phyloP scores from a whole-genome alignment of 2,113 vertebrate genomes.

The Thermophis baileyi region DNA sequence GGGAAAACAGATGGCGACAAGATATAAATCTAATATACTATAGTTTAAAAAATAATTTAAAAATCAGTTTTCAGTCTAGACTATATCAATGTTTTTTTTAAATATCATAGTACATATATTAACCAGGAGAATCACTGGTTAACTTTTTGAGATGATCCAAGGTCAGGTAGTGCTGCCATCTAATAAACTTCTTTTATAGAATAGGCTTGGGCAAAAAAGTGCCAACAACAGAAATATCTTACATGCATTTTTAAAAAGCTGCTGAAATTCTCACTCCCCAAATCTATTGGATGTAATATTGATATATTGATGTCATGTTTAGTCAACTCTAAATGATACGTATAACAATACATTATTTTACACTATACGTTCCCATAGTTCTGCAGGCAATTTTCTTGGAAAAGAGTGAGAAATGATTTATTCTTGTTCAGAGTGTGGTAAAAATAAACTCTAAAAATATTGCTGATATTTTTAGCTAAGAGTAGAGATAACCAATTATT shows the following conservation, averaged over 20 bases:
- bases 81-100: background rate
- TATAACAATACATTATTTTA: background rate
- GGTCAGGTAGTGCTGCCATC: background rate
- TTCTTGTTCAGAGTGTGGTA: background rate
- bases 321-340: background rate
- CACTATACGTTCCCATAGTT: background rate
- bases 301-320: background rate
- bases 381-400: background rate
- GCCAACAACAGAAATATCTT: slow-evolving; percentile 22
- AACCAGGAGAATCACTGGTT: background rate
- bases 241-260: background rate
- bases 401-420: background rate
- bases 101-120: background rate
- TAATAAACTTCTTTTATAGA: background rate
- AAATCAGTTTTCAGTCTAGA: background rate
- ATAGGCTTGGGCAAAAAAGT: slow-evolving; percentile 27
- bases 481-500: background rate
- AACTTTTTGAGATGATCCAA: background rate
- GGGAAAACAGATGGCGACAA: background rate
- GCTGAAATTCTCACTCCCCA: background rate
- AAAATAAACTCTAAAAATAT: background rate
- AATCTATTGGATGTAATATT: background rate
- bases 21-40: background rate
- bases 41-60: background rate
- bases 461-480: background rate